Base-by-base conservation (phyloP, 1,140 invertebrate genomes). In the Lepeophtheirus salmonis region DNA sequence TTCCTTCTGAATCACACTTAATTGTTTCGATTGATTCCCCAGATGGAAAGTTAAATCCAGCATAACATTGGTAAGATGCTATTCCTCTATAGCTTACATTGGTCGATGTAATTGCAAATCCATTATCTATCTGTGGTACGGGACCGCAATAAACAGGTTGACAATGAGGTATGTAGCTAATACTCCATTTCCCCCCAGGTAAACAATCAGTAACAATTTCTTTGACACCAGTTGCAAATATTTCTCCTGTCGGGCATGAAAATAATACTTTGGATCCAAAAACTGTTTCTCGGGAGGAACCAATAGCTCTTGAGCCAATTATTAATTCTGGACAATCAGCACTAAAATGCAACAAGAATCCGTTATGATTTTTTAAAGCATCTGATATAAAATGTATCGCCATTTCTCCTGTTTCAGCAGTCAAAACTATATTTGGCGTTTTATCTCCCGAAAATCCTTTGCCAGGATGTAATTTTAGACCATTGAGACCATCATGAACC, bases 101-200 rank as follows among this genome's bases (percentile, higher is more conserved):
- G 0, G 86, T 84, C 1, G 90, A 89, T 52, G 84, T 86, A 68
- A 92, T 90, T 0, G 90, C 94, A 69, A 94, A 95, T 51, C 91
- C 91, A 70, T 95, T 97, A 66, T 92, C 87, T 61, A 96, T 96
- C 76, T 95, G 90, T 60, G 91, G 91, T 21, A 96, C 90, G 25
- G 90, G 89, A 56, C 89, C 89, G 72, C 91, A 97, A 69, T 96
- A 97, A 16, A 94, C 86, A 81, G 80, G 83, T 81, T 96, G 91
- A 73, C 91, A 97, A 69, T 83, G 83, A 2, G 91, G 90, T 68
- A 96, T 90, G 68, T 89, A 89, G 26, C 80, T 82, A 20, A 86
- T 78, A 14, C 86, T 90, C 91, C 91, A 96, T 68, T 88, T 84
- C 56, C 91, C 91, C 66, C 89, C 86, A 65, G 81, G 82, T 65